These are phyloP conservation scores for Xanthorhoe spadicearia DNA, from an alignment of 2,888 invertebrate genomes.

Conservation along the genomic window DNA sequence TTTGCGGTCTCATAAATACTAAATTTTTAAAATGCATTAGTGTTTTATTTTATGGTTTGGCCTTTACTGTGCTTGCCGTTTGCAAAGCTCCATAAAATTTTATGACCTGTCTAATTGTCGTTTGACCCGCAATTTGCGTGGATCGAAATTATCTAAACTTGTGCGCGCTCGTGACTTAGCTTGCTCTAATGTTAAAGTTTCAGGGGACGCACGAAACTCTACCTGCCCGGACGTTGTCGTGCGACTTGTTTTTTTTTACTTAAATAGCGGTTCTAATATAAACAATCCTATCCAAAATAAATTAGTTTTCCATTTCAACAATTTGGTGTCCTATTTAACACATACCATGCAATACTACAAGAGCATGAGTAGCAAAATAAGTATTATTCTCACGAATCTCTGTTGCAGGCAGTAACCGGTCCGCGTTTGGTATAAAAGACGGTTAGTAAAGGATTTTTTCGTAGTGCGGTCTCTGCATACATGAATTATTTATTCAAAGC, in stretches of 20 bases:
- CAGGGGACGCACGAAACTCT: too few relatives aligned
- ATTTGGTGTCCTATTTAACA: too few relatives aligned
- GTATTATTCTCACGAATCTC: background rate
- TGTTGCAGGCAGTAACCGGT: slow-evolving; percentile 2
- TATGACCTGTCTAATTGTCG: slow-evolving; percentile 34
- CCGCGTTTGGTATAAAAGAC: background rate
- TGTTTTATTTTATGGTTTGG: slow-evolving; percentile 28
- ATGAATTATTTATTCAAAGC: slow-evolving; percentile 27
- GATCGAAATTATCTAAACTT: slow-evolving; percentile 13
- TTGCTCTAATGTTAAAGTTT: too few relatives aligned
- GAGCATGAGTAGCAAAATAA: background rate
- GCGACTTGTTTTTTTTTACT: too few relatives aligned
- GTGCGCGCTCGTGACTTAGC: background rate
- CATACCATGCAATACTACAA: too few relatives aligned
- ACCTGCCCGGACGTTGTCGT: too few relatives aligned
- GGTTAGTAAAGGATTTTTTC: slow-evolving; percentile 12
- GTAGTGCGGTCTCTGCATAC: slow-evolving; percentile 23
- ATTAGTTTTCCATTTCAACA: too few relatives aligned
- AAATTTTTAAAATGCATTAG: slow-evolving; percentile 31
- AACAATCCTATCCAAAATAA: too few relatives aligned
- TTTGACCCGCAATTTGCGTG: slow-evolving; percentile 27
- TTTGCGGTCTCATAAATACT: slow-evolving; percentile 12
- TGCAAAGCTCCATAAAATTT: slow-evolving; percentile 36
- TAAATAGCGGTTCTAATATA: too few relatives aligned
- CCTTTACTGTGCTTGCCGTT: slow-evolving; percentile 31